Evolutionary conservation across 2,888 invertebrate species (phyloP).

Genomic region (Drosophila merina): DNA sequence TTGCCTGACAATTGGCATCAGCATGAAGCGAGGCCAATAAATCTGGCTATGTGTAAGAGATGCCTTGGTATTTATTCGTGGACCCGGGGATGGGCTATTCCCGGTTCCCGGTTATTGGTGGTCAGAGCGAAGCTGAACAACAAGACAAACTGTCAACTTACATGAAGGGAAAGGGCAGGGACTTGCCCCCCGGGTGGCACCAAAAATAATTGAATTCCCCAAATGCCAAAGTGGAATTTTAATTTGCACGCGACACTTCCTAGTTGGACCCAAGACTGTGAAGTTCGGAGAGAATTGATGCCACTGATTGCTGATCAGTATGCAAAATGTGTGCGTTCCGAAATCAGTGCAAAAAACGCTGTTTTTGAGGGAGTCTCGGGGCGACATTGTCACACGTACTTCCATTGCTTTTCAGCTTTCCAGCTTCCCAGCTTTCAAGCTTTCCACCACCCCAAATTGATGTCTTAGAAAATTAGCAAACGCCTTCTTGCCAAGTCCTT

Average conservation of each 20-base stretch:
- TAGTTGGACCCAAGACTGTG: constrained; percentile 5
- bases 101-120: constrained; percentile 65
- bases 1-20: constrained; percentile 73
- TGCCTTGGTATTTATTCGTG: constrained; percentile 36
- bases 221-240: constrained; percentile 82
- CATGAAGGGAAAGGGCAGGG: constrained; percentile 52
- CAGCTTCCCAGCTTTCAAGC: constrained; percentile 1
- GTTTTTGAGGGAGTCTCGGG: constrained; percentile 19
- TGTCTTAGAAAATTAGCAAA: constrained; percentile 81
- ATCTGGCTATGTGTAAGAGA: constrained; percentile 54
- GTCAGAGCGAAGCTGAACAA: constrained; percentile 41
- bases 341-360: constrained; percentile 71
- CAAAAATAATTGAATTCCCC: constrained; percentile 80
- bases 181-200: constrained; percentile 23
- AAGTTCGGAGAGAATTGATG: constrained; percentile 21
- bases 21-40: constrained; percentile 54
- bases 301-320: constrained; percentile 80
- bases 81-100: constrained; percentile 8
- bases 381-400: constrained; percentile 75
- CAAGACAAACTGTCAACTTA: constrained; percentile 67
- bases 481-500: constrained; percentile 34
- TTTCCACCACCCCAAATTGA: constrained; percentile 57
- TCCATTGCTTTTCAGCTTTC: constrained; percentile 19
- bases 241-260: constrained; percentile 71
- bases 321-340: constrained; percentile 80